These are phyloP conservation scores for Gadopsis marmoratus DNA, from an alignment of 2,797 vertebrate genomes.

Conservation along the genomic window DNA sequence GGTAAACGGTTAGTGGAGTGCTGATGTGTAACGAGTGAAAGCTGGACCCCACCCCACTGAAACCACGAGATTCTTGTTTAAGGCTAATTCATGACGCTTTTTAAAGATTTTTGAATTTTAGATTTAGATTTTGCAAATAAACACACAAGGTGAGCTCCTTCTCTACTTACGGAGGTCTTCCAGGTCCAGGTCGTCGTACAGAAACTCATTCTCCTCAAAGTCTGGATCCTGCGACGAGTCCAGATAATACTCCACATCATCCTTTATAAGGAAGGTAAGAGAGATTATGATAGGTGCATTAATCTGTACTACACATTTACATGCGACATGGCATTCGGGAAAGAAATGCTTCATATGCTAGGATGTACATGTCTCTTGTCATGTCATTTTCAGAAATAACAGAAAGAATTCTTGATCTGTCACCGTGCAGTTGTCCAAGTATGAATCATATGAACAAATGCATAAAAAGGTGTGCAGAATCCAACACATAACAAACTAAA, in stretches of 20 bases:
- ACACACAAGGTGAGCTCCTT: too few relatives aligned
- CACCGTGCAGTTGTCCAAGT: background rate
- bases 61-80: too few relatives aligned
- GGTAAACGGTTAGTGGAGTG: background rate
- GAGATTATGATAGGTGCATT: background rate
- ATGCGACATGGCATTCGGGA: background rate
- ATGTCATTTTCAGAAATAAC: background rate
- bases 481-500: background rate
- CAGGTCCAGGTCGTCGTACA: constrained; percentile 93
- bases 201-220: constrained; percentile 95
- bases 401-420: background rate
- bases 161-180: constrained; percentile 91
- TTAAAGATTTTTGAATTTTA: too few relatives aligned
- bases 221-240: constrained; percentile 95
- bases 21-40: too few relatives aligned
- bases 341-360: too few relatives aligned
- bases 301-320: too few relatives aligned
- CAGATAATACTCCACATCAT: constrained; percentile 93
- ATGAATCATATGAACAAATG: background rate
- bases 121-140: background rate
- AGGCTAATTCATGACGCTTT: too few relatives aligned
- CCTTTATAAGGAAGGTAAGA: constrained; percentile 56
- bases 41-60: too few relatives aligned
- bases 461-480: background rate
- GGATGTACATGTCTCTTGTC: background rate